phyloP scores from a whole-genome alignment of 2,888 invertebrate genomes.

The Cryptocheilus praepositus region DNA sequence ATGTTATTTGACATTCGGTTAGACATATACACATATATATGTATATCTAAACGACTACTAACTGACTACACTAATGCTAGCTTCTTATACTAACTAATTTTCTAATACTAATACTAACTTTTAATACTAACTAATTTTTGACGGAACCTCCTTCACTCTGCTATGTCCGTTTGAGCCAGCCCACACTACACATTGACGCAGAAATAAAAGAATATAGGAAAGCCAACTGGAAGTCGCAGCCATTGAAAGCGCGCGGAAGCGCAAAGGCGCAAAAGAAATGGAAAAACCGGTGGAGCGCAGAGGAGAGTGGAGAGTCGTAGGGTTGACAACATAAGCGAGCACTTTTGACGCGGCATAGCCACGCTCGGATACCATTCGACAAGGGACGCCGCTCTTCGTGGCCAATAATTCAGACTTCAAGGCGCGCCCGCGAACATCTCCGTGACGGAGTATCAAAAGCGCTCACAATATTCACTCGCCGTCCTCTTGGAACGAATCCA shows the following conservation, averaged over 20 bases:
- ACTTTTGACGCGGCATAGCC: constrained; percentile 49
- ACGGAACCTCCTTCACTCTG: too few relatives aligned
- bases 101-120: too few relatives aligned
- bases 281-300: not conserved
- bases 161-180: too few relatives aligned
- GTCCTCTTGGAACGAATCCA: not conserved
- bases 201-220: too few relatives aligned
- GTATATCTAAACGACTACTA: too few relatives aligned
- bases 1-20: too few relatives aligned
- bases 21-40: too few relatives aligned
- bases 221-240: not conserved
- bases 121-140: too few relatives aligned
- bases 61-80: too few relatives aligned
- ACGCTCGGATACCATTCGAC: constrained; percentile 65
- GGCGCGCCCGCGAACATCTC: constrained; percentile 58
- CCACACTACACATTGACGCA: too few relatives aligned
- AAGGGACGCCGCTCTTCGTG: constrained; percentile 56
- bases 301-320: not conserved
- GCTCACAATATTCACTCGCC: constrained; percentile 5
- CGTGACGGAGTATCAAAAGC: constrained; percentile 56
- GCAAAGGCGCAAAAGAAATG: not conserved
- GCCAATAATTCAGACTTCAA: constrained; percentile 64
- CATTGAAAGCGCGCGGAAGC: too few relatives aligned
- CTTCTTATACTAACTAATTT: too few relatives aligned
- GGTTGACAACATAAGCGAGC: constrained; percentile 15